Evolutionary conservation across 1,140 invertebrate genomes (phyloP).

Genomic region (Drosophila virilis): DNA sequence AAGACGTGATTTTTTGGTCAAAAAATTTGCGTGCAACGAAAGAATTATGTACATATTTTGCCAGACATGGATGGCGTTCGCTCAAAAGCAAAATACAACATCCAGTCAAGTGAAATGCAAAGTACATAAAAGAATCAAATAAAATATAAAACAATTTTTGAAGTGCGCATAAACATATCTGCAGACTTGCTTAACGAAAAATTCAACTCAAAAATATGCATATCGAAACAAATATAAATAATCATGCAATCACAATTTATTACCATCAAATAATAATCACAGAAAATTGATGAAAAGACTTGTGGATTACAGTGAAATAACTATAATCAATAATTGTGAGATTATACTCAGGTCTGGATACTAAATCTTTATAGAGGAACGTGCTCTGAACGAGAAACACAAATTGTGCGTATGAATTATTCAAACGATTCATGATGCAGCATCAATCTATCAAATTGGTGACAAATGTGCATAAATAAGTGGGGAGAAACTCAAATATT

Average conservation of each 20-base stretch:
- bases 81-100: slow-evolving; percentile 46
- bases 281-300: background rate
- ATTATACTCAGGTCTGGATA: background rate
- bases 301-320: no score
- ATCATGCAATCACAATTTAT: background rate
- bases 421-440: background rate
- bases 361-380: background rate
- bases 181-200: slow-evolving; percentile 6
- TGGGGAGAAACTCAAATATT: slow-evolving; percentile 5
- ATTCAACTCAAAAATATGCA: background rate
- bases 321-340: no score
- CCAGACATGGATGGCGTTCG: slow-evolving; percentile 52
- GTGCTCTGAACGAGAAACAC: slow-evolving; percentile 15
- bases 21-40: slow-evolving; percentile 49
- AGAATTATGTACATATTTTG: slow-evolving; percentile 60
- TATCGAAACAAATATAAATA: background rate
- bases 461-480: slow-evolving; percentile 26
- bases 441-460: slow-evolving; percentile 4
- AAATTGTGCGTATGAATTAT: slow-evolving; percentile 5
- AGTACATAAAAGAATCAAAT: slow-evolving; percentile 33
- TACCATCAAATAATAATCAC: background rate
- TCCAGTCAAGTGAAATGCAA: slow-evolving; percentile 58
- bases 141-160: slow-evolving; percentile 19
- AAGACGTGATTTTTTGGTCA: slow-evolving; percentile 70
- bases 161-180: slow-evolving; percentile 19